Base-by-base conservation (phyloP, 2,113 vertebrate species). In the Elephantulus edwardii region DNA sequence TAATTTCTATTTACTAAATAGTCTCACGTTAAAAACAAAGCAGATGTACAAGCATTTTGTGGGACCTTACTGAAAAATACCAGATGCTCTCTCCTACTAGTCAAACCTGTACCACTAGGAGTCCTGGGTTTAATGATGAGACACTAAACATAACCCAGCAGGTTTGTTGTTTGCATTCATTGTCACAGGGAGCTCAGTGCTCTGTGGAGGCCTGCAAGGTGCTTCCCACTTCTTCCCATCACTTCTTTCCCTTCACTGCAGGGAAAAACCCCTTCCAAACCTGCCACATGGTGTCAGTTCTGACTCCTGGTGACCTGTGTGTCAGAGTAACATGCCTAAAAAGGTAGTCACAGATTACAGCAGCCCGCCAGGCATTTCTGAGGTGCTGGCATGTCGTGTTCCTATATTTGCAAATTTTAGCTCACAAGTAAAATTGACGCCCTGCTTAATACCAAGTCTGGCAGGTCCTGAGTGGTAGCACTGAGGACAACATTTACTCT, bases 41-140 rank as follows among this genome's bases (percentile, higher is more conserved):
- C 48, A 83, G 88, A 93, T 2, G 17, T 86, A 86, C 80, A 91
- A 54, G 60, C 60, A 26, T 64, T 66, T 84, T 82, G 52, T 42
- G 52, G 84, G 71, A 66, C 70, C 96, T 95, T 90, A 92, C 79
- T 94, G 95, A 86, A 93, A 95, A 96, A 81, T 11, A 56, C 20
- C 74, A 8, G 70, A 0, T 10, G 91, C 44, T 1, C 0, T 30
- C 83, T 79, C 77, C 80, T 79, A 78, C 12, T 6, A 0, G 76
- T 56, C 64, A 48, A 26, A 93, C 88, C 83, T 92, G n/a, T 12
- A 28, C 4, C 1, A 94, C 96, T 35, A 54, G 38, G 91, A 96
- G 86, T 56, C 42, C 2, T n/a, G 75, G n/a, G 78, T 94, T 96
- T 95, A 86, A 3, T 7, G 56, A 44, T 0, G 19, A 82, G 56